These are phyloP conservation scores for Drosophila atroscutellata DNA, from an alignment of 2,888 invertebrate genomes.

Conservation along the genomic window DNA sequence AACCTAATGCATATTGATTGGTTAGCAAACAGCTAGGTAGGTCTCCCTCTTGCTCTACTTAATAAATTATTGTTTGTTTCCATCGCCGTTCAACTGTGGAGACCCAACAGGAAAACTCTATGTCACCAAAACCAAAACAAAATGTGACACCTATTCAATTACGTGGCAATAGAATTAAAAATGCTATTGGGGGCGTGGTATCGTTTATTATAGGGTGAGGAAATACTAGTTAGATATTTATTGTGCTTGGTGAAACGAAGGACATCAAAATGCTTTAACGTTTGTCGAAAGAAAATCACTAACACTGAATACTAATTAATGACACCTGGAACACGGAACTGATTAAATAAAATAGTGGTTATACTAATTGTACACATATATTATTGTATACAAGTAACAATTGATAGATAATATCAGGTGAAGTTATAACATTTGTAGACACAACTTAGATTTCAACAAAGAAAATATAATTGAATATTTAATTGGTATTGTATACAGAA, in stretches of 20 bases:
- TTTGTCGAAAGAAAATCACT: slow-evolving; percentile 43
- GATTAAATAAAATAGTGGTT: neutral
- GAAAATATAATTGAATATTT: neutral
- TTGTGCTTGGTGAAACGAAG: slow-evolving; percentile 28
- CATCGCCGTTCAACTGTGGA: slow-evolving; percentile 3
- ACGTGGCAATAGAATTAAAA: slow-evolving; percentile 52
- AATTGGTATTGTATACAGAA: neutral
- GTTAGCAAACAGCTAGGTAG: slow-evolving; percentile 6
- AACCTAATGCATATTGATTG: slow-evolving; percentile 62
- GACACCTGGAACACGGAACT: slow-evolving; percentile 11
- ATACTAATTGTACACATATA: neutral
- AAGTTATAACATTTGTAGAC: neutral
- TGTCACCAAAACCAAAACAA: slow-evolving; percentile 30
- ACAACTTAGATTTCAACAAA: neutral
- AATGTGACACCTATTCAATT: slow-evolving; percentile 56
- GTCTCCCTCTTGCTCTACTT: slow-evolving; percentile 3
- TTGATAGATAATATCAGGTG: neutral
- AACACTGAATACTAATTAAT: slow-evolving; percentile 38
- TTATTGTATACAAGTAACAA: neutral
- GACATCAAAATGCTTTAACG: slow-evolving; percentile 27
- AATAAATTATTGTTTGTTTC: slow-evolving; percentile 55
- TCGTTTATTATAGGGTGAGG: neutral
- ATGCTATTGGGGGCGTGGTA: slow-evolving; percentile 47
- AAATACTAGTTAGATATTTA: neutral
- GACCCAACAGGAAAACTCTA: neutral